Evolutionary conservation across 2,113 vertebrate species (phyloP).

Genomic region (Ophthalmolycus amberensis): DNA sequence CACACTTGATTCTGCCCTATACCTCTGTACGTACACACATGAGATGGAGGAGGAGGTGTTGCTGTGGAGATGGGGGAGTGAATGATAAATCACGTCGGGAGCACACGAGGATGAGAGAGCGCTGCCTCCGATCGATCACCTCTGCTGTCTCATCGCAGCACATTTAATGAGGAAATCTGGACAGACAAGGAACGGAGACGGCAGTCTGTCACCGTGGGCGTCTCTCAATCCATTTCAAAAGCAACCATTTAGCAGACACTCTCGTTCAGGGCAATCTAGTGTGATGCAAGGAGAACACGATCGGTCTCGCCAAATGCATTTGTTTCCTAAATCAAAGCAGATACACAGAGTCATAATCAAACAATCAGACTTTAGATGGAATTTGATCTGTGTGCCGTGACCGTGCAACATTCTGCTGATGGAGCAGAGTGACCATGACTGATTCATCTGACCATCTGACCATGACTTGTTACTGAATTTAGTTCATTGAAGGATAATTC

Average conservation of each 20-base stretch:
- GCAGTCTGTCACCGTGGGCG: conserved; percentile 18
- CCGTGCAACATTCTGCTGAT: background rate
- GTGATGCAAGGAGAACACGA: background rate
- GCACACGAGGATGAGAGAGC: conserved; percentile 25
- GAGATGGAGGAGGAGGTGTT: conserved; percentile 16
- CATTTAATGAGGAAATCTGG: conserved; percentile 63
- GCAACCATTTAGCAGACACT: background rate
- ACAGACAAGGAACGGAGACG: conserved; percentile 40
- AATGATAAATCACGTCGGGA: conserved; percentile 52
- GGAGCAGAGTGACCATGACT: background rate
- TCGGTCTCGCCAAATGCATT: background rate
- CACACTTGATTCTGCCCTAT: background rate
- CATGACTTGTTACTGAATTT: background rate
- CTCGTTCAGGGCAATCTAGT: background rate
- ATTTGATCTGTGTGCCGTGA: background rate
- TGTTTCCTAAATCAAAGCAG: background rate
- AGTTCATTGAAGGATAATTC: background rate
- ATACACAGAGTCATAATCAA: background rate
- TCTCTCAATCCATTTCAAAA: conserved; percentile 52
- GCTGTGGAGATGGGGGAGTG: background rate
- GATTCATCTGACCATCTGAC: too few relatives aligned
- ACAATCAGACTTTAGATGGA: background rate
- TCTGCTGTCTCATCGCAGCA: conserved; percentile 37
- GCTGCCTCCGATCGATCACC: conserved; percentile 48
- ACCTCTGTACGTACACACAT: background rate